phyloP scores from a whole-genome alignment of 2,113 vertebrate genomes.

The Pangasianodon gigas region DNA sequence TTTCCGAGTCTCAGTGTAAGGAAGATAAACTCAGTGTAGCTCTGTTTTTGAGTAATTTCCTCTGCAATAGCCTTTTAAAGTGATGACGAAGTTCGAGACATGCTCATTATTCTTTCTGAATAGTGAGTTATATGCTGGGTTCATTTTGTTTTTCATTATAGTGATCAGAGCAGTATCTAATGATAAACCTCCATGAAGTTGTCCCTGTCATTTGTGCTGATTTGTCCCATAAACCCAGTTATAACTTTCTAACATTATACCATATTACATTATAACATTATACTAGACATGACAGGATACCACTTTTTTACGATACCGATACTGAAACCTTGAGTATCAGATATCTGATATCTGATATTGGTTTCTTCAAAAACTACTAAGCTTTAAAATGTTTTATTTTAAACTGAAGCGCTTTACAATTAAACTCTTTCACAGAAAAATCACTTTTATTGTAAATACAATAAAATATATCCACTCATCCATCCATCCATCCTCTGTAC shows the following conservation, averaged over 20 bases:
- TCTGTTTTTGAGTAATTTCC: neutral
- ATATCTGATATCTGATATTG: neutral
- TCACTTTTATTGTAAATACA: neutral
- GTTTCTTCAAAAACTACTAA: neutral
- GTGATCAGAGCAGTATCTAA: neutral
- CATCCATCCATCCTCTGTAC: no score
- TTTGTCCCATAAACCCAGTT: neutral
- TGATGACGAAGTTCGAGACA: neutral
- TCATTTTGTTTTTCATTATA: neutral
- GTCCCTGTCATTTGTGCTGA: neutral
- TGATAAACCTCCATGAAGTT: neutral
- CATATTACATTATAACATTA: neutral
- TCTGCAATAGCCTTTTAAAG: neutral
- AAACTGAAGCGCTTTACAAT: neutral
- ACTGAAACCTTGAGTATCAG: neutral
- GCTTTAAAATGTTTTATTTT: no score
- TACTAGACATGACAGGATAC: neutral
- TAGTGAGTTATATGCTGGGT: neutral
- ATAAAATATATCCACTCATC: no score
- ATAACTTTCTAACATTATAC: neutral
- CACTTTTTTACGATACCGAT: neutral
- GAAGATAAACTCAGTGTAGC: conserved; percentile 10
- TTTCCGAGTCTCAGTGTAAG: neutral
- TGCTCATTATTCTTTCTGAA: neutral
- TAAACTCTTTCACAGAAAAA: neutral